Evolutionary conservation across 2,797 vertebrate genomes (phyloP).

Genomic region (Steatocranus sp.): DNA sequence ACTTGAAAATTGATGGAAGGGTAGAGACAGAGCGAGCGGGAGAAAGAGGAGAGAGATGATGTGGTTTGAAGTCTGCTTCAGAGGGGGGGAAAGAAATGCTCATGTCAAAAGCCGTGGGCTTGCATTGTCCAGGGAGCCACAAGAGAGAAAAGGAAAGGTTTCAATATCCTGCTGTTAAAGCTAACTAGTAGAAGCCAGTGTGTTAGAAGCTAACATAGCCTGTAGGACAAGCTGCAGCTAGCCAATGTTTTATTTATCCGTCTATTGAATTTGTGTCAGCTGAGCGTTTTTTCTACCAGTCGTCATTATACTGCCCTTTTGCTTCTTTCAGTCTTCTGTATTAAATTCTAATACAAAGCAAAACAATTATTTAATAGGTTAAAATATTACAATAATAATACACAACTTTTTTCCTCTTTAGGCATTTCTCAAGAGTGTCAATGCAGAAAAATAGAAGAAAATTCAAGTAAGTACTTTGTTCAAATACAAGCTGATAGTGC

Average conservation of each 20-base stretch:
- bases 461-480: not conserved
- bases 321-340: not conserved
- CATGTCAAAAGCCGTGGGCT: constrained; percentile 21
- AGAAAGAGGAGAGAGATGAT: not conserved
- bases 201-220: constrained; percentile 39
- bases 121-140: constrained; percentile 9
- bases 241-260: constrained; percentile 57
- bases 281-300: constrained; percentile 12
- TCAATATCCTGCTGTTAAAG: constrained; percentile 17
- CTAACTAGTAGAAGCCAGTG: constrained; percentile 2
- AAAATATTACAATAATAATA: not conserved
- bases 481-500: not conserved
- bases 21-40: not conserved
- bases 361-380: not conserved
- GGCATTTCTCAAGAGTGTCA: not conserved
- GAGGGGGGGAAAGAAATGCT: not conserved
- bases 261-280: constrained; percentile 43
- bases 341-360: not conserved
- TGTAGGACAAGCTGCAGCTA: constrained; percentile 15
- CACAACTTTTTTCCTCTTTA: not conserved
- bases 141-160: not conserved
- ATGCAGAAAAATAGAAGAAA: not conserved
- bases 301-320: not conserved
- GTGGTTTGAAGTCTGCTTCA: constrained; percentile 36
- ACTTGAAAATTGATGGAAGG: constrained; percentile 40